Evolutionary conservation across 2,113 vertebrate species (phyloP), one percentile per base, ranked within the genome.

Genomic region (Corydoras maculifer): DNA sequence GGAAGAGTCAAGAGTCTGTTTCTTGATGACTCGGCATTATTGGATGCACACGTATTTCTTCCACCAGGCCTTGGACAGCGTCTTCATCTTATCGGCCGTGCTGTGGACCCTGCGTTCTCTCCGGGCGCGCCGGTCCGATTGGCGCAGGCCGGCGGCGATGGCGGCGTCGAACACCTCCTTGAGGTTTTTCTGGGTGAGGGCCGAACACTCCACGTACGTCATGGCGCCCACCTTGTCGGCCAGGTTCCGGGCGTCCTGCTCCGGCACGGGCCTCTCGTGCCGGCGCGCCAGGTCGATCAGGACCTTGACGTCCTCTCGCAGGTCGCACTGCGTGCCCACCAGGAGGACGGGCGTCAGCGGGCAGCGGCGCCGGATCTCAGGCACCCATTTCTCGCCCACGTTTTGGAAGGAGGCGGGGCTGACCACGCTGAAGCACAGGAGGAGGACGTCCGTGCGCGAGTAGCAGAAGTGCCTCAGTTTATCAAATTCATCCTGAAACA

Each of bases 61-160:
- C 92, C 92, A 93, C 92, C 92, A 93, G 58, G 90, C 89, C 80
- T 89, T 91, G 30, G 92, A 92, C 25, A 93, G 88, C 80, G 86
- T 90, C 84, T 88, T 91, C 90, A 93, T 89, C 82, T 91, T 91
- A 78, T 89, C 90, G 0, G 90, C 88, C 0, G 91, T 89, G 76
- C 83, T 89, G 62, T 83, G 85, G 32, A 91, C 89, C 70, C 88
- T 89, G 62, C 85, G 84, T 75, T 91, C 90, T 65, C 86, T 75
- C 55, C 87, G 83, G 0, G 70, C 82, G 5, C 86, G 82, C 7
- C 82, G 62, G 54, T 90, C 91, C 0, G 83, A 81, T 11, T 88
- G 84, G 13, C 86, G 82, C 58, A 93, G 81, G 15, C 90, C 92
- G 0, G 86, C 86, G 0, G 89, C 79, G 64, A 93, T 93, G 81